These are phyloP conservation scores for Furnarius figulus DNA, from an alignment of 2,113 vertebrate genomes.

Conservation along the genomic window DNA sequence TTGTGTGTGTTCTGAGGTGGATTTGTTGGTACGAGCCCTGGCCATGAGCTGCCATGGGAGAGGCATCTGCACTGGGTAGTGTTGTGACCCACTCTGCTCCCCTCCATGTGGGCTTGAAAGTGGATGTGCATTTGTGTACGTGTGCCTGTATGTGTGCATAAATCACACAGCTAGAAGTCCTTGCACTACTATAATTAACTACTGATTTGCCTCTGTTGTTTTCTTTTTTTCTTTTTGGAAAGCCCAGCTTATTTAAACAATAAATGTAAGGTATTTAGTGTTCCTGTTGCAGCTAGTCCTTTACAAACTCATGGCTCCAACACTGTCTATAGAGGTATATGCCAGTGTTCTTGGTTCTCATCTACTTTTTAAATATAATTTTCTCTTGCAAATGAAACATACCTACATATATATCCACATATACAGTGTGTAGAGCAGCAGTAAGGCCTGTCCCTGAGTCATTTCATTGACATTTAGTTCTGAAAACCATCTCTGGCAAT, in stretches of 20 bases:
- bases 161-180: background rate
- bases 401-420: background rate
- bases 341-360: background rate
- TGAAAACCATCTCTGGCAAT: background rate
- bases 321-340: background rate
- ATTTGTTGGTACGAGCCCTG: background rate
- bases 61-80: background rate
- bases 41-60: background rate
- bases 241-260: background rate
- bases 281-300: background rate
- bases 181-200: background rate
- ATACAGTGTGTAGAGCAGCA: background rate
- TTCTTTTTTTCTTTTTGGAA: background rate
- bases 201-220: background rate
- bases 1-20: background rate
- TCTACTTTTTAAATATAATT: background rate
- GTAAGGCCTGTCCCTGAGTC: background rate
- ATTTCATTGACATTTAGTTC: background rate
- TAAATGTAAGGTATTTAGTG: background rate
- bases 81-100: background rate
- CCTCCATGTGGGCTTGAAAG: background rate
- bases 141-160: background rate
- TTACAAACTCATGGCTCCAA: background rate
- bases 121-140: background rate
- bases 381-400: background rate